Evolutionary conservation across 2,888 invertebrate species (phyloP).

Genomic region (Lucinisca nassula): DNA sequence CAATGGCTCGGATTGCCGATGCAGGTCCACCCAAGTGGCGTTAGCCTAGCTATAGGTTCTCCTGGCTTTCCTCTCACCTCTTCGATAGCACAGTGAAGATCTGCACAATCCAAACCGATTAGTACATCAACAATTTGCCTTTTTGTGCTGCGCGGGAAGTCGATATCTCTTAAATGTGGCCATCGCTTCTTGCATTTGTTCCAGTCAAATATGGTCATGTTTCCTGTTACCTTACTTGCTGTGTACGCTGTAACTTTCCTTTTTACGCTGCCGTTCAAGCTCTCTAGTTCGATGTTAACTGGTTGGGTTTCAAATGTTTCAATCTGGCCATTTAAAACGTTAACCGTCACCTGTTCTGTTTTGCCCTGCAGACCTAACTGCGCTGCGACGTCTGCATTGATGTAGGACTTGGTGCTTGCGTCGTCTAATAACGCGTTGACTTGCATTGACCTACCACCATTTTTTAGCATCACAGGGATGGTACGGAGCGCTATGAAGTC

Average conservation of each 20-base stretch:
- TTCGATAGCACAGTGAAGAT: slow-evolving; percentile 29
- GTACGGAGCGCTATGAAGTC: slow-evolving; percentile 48
- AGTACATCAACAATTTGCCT: background rate
- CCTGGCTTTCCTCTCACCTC: background rate
- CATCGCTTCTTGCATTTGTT: background rate
- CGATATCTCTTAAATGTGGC: background rate
- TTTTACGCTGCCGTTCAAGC: slow-evolving; percentile 18
- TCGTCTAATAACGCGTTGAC: slow-evolving; percentile 65
- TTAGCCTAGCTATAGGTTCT: background rate
- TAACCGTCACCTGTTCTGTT: slow-evolving; percentile 19
- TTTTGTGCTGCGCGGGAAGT: background rate
- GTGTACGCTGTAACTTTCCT: background rate
- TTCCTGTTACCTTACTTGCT: background rate
- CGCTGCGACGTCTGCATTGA: slow-evolving; percentile 47
- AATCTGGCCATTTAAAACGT: slow-evolving; percentile 35
- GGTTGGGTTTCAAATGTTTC: slow-evolving; percentile 39
- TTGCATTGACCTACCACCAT: slow-evolving; percentile 16
- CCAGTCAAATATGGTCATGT: background rate
- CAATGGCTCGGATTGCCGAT: background rate
- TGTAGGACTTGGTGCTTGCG: slow-evolving; percentile 57
- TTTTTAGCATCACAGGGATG: slow-evolving; percentile 53
- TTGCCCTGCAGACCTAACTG: slow-evolving; percentile 40
- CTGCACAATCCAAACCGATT: background rate
- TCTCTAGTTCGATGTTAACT: slow-evolving; percentile 28
- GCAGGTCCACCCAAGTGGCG: background rate